Conservation (phyloP, 64 coral and sea anemone genomes). For the Montipora cactus region DNA sequence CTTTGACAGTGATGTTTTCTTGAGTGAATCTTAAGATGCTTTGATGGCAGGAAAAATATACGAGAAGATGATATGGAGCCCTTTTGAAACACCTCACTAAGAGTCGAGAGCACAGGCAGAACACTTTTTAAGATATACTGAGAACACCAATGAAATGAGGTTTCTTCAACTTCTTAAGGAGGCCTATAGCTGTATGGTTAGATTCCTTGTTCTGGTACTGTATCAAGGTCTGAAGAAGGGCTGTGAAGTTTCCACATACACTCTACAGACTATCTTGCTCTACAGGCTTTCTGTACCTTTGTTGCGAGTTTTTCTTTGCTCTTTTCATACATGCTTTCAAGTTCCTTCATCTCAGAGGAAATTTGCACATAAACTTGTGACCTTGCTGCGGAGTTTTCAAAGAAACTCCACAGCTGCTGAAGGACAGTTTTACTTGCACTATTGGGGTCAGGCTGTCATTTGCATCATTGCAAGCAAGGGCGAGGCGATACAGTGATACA, state of each 20-base stretch:
- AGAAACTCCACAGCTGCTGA: constrained; percentile 5
- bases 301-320: constrained; percentile 51
- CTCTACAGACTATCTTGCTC: constrained; percentile 54
- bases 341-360: constrained; percentile 31
- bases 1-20: constrained; percentile 64
- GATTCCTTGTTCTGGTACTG: constrained; percentile 35
- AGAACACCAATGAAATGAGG: constrained; percentile 29
- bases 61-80: constrained; percentile 32
- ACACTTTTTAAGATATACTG: constrained; percentile 37
- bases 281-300: constrained; percentile 59
- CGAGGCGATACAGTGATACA: constrained; percentile 22
- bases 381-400: constrained; percentile 29
- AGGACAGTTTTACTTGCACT: constrained; percentile 3
- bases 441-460: constrained; percentile 64
- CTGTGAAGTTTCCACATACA: constrained; percentile 59
- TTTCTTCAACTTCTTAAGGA: constrained; percentile 33
- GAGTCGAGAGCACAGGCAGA: constrained; percentile 34
- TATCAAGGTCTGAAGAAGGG: constrained; percentile 37
- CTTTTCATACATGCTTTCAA: constrained; percentile 31
- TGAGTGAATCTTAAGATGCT: constrained; percentile 61
- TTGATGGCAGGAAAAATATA: constrained; percentile 37
- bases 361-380: constrained; percentile 29
- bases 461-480: constrained; percentile 53
- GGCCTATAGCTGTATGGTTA: constrained; percentile 38
- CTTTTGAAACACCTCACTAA: constrained; percentile 32